Evolutionary conservation across 2,888 invertebrate species (phyloP).

Genomic region (Acanthosepion esculentum): DNA sequence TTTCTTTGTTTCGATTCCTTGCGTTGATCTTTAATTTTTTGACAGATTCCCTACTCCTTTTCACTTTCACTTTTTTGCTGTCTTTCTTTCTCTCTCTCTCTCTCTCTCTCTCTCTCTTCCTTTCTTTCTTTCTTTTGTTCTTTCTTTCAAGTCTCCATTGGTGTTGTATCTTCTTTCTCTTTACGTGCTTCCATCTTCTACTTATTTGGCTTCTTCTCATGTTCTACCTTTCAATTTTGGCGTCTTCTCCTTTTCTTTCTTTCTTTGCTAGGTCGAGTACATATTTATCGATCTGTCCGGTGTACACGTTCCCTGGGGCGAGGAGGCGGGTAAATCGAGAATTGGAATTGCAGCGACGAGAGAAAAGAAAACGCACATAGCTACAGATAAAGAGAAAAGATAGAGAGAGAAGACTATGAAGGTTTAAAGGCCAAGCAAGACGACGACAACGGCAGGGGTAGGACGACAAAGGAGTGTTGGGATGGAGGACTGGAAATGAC

Average conservation of each 20-base stretch:
- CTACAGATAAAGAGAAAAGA: not conserved
- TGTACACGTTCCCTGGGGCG: not conserved
- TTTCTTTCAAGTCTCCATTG: no score
- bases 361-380: not conserved
- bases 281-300: not conserved
- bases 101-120: no score
- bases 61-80: no score
- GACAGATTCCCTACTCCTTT: no score
- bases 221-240: no score
- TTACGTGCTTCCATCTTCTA: no score
- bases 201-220: no score
- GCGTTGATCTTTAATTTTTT: no score
- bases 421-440: not conserved
- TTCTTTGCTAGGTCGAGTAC: not conserved
- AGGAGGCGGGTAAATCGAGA: not conserved
- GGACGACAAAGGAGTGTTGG: not conserved
- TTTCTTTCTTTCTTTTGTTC: no score
- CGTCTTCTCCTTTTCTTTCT: not conserved
- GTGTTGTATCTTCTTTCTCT: no score
- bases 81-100: accelerated
- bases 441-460: not conserved
- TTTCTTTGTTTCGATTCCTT: no score
- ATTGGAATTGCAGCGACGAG: not conserved
- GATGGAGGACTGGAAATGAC: not conserved
- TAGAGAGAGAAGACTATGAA: not conserved